phyloP scores from a whole-genome alignment of 2,797 vertebrate genomes.

The Neopelma chrysocephalum region DNA sequence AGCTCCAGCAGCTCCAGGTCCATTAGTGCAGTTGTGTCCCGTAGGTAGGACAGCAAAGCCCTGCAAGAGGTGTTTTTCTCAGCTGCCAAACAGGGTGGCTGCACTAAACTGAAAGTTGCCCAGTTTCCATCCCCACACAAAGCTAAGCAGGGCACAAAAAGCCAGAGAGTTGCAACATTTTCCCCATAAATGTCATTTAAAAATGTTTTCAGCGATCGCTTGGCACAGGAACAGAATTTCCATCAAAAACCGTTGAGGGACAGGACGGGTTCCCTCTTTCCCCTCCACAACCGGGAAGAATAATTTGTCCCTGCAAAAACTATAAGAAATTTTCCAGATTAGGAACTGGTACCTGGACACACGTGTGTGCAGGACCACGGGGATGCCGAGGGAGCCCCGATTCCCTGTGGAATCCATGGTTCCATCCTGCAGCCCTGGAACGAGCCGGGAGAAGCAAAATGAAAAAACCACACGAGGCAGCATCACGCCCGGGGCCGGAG shows the following conservation, averaged over 20 bases:
- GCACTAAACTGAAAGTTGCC: constrained; percentile 44
- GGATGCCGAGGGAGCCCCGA: neutral
- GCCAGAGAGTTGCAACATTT: constrained; percentile 54
- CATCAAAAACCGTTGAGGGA: constrained; percentile 60
- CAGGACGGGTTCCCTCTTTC: constrained; percentile 39
- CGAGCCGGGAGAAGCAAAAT: constrained; percentile 21
- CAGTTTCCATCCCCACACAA: constrained; percentile 40
- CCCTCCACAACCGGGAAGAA: neutral
- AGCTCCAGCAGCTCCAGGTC: neutral
- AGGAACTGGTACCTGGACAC: neutral
- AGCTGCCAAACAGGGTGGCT: constrained; percentile 47
- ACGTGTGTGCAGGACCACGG: neutral
- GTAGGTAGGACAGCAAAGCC: neutral
- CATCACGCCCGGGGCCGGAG: constrained; percentile 32
- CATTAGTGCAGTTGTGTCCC: neutral
- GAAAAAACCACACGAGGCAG: constrained; percentile 16
- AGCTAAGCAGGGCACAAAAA: constrained; percentile 18
- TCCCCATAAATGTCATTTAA: constrained; percentile 30
- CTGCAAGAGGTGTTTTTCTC: neutral
- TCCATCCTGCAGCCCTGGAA: neutral
- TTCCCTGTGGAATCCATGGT: neutral
- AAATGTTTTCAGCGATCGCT: constrained; percentile 50
- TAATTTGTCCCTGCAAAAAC: constrained; percentile 52
- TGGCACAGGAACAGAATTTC: constrained; percentile 3
- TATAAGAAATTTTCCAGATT: constrained; percentile 35